These are phyloP conservation scores for Neotoma lepida DNA, from an alignment of 2,113 vertebrate species.

Conservation along the genomic window DNA sequence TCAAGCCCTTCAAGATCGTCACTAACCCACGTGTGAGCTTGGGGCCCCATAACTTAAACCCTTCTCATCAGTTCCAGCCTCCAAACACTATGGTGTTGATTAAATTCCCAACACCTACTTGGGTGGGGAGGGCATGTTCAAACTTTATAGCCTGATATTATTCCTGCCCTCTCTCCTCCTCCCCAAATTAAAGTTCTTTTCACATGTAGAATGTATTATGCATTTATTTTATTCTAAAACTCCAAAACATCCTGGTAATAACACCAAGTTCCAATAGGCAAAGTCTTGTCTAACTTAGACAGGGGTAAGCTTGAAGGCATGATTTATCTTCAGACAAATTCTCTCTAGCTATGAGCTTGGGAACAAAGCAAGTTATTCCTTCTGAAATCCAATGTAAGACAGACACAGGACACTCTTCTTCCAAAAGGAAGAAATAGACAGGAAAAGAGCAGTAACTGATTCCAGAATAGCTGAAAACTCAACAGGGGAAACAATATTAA, in stretches of 20 bases:
- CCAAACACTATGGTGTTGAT: neutral
- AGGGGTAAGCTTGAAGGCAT: neutral
- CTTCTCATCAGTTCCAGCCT: neutral
- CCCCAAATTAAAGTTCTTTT: neutral
- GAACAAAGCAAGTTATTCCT: neutral
- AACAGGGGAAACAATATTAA: neutral
- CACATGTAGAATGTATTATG: neutral
- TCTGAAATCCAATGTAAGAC: neutral
- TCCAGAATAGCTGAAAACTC: neutral
- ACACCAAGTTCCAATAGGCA: neutral
- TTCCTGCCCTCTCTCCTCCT: neutral
- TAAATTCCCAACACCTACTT: neutral
- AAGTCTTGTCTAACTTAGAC: neutral
- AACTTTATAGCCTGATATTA: neutral
- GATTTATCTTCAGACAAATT: neutral
- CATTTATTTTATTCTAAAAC: neutral
- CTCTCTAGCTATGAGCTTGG: neutral
- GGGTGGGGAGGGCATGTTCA: too few species aligned
- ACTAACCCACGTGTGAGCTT: neutral
- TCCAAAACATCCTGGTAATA: neutral
- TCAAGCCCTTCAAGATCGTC: neutral
- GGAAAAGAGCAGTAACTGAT: too few species aligned
- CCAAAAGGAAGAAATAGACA: neutral
- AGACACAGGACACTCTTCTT: neutral
- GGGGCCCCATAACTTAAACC: neutral